Percentiles rank a stretch among this genome's conserved stretches.
Evolutionary conservation across 2,113 vertebrate genomes (phyloP).

Genomic region (Notiomystis cincta): DNA sequence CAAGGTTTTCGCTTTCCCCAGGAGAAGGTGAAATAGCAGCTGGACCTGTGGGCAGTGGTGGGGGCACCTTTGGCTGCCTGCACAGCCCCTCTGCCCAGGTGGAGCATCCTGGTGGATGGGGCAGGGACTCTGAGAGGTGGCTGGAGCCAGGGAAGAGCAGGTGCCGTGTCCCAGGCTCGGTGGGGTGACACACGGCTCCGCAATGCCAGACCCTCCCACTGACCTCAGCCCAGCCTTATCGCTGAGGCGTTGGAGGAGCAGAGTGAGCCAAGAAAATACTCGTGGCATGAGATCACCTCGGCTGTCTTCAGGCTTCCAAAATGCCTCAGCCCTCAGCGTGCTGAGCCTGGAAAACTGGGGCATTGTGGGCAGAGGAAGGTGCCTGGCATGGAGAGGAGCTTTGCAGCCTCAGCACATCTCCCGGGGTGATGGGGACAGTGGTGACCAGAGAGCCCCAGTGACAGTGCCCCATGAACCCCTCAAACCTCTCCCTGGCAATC

Average conservation of each 20-base stretch:
- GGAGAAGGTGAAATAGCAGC: neutral
- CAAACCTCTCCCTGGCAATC: neutral
- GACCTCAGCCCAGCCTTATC: conserved; percentile 30
- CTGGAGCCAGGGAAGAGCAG: neutral
- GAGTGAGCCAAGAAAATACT: conserved; percentile 47
- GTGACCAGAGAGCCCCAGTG: neutral
- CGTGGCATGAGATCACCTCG: conserved; percentile 23
- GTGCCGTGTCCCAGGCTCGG: neutral
- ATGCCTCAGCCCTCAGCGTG: neutral
- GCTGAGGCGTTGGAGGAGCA: neutral
- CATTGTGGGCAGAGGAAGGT: neutral
- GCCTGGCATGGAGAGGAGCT: neutral
- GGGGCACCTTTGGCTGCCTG: neutral
- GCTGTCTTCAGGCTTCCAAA: neutral
- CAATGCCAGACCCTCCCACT: conserved; percentile 43
- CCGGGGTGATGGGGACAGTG: accelerated
- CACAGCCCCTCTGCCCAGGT: accelerated
- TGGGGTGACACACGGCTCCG: neutral
- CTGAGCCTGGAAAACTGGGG: neutral
- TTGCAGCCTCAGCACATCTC: neutral
- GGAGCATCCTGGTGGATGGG: neutral
- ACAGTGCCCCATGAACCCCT: neutral
- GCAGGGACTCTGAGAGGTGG: accelerated
- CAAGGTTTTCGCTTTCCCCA: accelerated
- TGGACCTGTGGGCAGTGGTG: accelerated